phyloP scores from a whole-genome alignment of 2,888 invertebrate genomes.

The Phalangium opilio region DNA sequence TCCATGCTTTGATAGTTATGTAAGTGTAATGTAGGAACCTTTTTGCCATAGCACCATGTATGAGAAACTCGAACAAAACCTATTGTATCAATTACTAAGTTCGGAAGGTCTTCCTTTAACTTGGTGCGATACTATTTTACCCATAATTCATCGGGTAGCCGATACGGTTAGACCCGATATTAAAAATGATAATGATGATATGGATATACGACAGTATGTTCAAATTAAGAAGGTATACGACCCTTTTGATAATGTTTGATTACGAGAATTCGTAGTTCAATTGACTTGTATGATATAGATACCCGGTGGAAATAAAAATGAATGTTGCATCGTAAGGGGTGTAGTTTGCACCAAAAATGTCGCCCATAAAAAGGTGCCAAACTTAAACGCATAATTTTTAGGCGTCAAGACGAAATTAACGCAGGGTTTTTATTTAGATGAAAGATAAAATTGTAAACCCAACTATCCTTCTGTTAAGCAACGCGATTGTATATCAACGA shows the following conservation, averaged over 20 bases:
- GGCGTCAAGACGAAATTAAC: too few species aligned
- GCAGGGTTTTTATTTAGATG: conserved; percentile 26
- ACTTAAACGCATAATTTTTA: background rate
- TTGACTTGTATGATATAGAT: too few species aligned
- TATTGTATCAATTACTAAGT: conserved; percentile 54
- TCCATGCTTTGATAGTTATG: too few species aligned
- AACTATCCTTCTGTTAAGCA: conserved; percentile 65
- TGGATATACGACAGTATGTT: conserved; percentile 75
- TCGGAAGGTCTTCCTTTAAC: conserved; percentile 52
- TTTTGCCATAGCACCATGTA: conserved; percentile 36
- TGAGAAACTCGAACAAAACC: conserved; percentile 43
- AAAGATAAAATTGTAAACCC: conserved; percentile 48
- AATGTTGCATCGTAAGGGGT: conserved; percentile 67
- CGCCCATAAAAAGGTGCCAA: conserved; percentile 69
- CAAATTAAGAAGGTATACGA: conserved; percentile 75
- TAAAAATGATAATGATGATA: conserved; percentile 54
- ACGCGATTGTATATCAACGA: conserved; percentile 85
- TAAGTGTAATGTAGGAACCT: too few species aligned
- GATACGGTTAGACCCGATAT: conserved; percentile 67
- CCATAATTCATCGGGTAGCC: conserved; percentile 62
- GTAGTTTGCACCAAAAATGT: conserved; percentile 89
- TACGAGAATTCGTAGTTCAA: too few species aligned
- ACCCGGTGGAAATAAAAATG: conserved; percentile 54
- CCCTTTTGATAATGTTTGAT: too few species aligned
- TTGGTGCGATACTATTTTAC: conserved; percentile 64